Conservation (phyloP, 2,888 invertebrate genomes). For the Lutraria lutraria region DNA sequence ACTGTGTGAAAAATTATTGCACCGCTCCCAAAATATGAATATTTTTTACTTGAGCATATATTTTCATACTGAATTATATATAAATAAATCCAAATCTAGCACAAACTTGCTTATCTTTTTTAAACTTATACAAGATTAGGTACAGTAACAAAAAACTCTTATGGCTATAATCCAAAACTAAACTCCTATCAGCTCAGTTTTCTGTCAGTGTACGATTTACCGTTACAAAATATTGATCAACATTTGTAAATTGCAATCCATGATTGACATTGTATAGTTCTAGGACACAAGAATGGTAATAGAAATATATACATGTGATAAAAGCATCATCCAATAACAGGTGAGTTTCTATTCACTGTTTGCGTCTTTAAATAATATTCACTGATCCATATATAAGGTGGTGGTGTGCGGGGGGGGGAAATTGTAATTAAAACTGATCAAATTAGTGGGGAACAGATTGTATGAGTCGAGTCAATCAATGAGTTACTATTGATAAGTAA, state of each 20-base stretch:
- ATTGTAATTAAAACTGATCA: background rate
- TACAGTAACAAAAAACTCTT: conserved; percentile 9
- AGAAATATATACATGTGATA: background rate
- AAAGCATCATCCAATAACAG: background rate
- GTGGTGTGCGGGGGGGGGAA: background rate
- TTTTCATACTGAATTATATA: background rate
- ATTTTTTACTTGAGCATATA: background rate
- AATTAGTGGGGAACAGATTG: conserved; percentile 10
- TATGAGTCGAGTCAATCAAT: background rate
- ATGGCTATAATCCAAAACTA: conserved; percentile 36
- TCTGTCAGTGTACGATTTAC: conserved; percentile 25
- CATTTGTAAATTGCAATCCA: conserved; percentile 29
- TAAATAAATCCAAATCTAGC: background rate
- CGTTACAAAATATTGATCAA: conserved; percentile 44
- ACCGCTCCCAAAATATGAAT: conserved; percentile 31
- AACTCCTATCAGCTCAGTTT: conserved; percentile 24
- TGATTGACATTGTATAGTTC: background rate
- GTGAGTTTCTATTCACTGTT: background rate
- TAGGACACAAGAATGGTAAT: background rate
- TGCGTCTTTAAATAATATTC: background rate
- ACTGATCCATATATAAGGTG: background rate
- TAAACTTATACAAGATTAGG: background rate
- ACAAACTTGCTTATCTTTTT: conserved; percentile 9
- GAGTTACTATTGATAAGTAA: conserved; percentile 1
- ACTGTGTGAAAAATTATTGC: background rate